Evolutionary conservation across 2,113 vertebrate genomes (phyloP).

Genomic region (Grus americana): DNA sequence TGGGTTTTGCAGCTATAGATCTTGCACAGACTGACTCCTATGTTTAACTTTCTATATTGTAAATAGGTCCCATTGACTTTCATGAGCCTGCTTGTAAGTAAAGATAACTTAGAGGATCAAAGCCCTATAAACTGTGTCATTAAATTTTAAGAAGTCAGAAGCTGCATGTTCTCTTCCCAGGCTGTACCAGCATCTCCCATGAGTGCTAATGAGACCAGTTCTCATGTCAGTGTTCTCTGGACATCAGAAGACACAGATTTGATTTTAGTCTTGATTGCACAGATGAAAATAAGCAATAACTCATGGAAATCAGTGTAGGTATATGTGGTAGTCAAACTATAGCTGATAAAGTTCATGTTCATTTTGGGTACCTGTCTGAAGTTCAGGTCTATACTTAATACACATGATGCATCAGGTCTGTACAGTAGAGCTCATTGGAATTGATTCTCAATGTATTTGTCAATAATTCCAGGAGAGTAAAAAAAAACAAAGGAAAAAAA

Average conservation of each 20-base stretch:
- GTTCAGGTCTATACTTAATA: background rate
- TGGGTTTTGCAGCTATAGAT: constrained; percentile 7
- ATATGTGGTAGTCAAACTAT: background rate
- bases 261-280: background rate
- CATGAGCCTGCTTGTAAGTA: constrained; percentile 61
- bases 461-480: background rate
- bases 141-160: constrained; percentile 67
- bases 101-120: constrained; percentile 67
- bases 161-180: background rate
- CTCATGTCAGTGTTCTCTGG: background rate
- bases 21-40: background rate
- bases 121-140: constrained; percentile 59
- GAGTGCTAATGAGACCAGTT: constrained; percentile 45
- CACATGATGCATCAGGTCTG: background rate
- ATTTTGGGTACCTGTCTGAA: background rate
- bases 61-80: constrained; percentile 63
- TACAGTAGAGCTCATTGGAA: background rate
- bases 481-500: background rate
- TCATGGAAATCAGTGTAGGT: background rate
- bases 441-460: background rate
- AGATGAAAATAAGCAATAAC: constrained; percentile 26
- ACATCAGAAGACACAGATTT: constrained; percentile 5
- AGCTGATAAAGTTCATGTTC: background rate
- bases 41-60: constrained; percentile 50
- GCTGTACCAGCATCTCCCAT: constrained; percentile 25